Conservation (phyloP, 2,888 invertebrate species). For the Mythimna vitellina region DNA sequence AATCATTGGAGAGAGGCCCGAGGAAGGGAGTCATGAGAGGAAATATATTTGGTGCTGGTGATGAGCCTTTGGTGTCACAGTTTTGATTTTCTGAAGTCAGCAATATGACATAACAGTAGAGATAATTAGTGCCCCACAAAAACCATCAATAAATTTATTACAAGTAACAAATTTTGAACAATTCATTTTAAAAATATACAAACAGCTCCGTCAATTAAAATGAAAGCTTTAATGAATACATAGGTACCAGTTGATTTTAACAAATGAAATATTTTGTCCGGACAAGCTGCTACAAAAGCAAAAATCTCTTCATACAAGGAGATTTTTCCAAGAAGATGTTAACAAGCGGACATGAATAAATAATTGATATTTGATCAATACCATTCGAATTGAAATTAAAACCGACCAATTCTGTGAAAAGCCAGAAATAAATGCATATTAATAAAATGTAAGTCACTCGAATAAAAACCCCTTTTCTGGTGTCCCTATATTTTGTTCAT, state of each 20-base stretch:
- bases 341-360: not conserved
- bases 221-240: not conserved
- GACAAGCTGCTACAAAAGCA: not conserved
- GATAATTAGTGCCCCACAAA: too few relatives aligned
- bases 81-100: not conserved
- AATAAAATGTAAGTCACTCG: not conserved
- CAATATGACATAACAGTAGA: too few relatives aligned
- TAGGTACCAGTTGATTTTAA: not conserved
- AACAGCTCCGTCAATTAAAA: not conserved
- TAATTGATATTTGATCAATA: not conserved
- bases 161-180: not conserved
- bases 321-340: not conserved
- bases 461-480: not conserved
- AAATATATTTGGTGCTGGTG: too few relatives aligned
- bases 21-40: not conserved
- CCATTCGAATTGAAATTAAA: not conserved
- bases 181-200: not conserved
- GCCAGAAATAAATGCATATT: not conserved
- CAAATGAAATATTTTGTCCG: not conserved
- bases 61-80: not conserved
- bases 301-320: slow-evolving; percentile 4
- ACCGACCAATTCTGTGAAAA: not conserved
- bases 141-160: not conserved
- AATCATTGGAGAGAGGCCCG: not conserved
- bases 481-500: not conserved